Percentiles rank a stretch among this genome's conserved stretches.
Conservation (phyloP, 1,140 invertebrate genomes). For the Drosophila busckii region DNA sequence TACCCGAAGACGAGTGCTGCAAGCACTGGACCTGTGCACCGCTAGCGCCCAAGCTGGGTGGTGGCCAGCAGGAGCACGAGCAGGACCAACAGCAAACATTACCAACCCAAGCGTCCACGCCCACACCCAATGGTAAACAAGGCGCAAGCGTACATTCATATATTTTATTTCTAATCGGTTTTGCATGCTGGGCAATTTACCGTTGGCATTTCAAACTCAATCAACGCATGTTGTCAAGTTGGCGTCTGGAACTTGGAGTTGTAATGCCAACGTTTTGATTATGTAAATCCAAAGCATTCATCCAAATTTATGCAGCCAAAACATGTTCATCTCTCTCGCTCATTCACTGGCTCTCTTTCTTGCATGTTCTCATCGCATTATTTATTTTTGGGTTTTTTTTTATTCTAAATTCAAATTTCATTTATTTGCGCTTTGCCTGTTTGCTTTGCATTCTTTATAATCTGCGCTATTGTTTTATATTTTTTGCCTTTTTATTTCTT, state of each 20-base stretch:
- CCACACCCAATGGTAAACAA: slow-evolving; percentile 48
- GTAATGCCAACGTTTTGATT: no score
- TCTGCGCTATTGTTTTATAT: slow-evolving; percentile 14
- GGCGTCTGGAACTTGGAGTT: no score
- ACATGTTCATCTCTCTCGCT: slow-evolving; percentile 14
- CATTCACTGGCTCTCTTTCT: no score
- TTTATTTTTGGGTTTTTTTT: slow-evolving; percentile 19
- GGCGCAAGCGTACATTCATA: slow-evolving; percentile 2
- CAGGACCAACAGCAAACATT: slow-evolving; percentile 4
- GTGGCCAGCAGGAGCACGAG: slow-evolving; percentile 18
- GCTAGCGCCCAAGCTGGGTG: slow-evolving; percentile 38
- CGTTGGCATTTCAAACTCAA: no score
- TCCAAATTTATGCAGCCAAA: slow-evolving; percentile 6
- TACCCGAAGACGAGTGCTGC: slow-evolving; percentile 89
- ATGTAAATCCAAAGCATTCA: slow-evolving; percentile 8
- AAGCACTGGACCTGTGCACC: slow-evolving; percentile 85
- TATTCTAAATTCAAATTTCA: slow-evolving; percentile 17
- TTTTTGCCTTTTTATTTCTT: slow-evolving; percentile 48
- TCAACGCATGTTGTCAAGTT: no score
- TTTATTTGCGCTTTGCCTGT: slow-evolving; percentile 33
- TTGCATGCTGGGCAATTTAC: no score
- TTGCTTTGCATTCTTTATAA: slow-evolving; percentile 23
- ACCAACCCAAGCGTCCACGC: neutral
- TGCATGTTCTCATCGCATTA: slow-evolving; percentile 22
- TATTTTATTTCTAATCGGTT: neutral